Conservation (phyloP, 2,797 vertebrate species). For the Thamnophis elegans region DNA sequence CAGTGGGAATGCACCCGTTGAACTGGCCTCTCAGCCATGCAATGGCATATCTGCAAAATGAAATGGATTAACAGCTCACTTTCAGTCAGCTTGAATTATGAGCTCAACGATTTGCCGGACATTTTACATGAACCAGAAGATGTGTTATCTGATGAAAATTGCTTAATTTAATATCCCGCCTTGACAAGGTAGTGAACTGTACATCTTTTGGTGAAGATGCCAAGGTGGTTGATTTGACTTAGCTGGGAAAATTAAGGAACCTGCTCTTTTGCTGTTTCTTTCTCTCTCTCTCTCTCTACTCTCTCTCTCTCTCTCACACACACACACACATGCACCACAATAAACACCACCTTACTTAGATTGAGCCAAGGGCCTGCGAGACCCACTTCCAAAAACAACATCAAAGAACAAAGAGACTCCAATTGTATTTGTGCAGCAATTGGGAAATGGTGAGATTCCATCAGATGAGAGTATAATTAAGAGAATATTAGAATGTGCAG, state of each 20-base stretch:
- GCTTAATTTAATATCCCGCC: constrained; percentile 75
- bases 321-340: not conserved
- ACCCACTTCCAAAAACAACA: not conserved
- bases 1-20: not conserved
- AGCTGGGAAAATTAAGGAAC: constrained; percentile 40
- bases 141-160: constrained; percentile 84
- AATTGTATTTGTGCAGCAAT: too few species aligned
- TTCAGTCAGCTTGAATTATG: constrained; percentile 79
- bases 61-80: constrained; percentile 62
- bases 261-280: not conserved
- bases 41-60: constrained; percentile 44
- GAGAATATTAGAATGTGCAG: too few species aligned
- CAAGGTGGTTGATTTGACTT: constrained; percentile 54
- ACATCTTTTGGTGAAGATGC: constrained; percentile 56
- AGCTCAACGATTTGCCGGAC: constrained; percentile 74
- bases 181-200: constrained; percentile 61
- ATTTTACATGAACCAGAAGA: constrained; percentile 91
- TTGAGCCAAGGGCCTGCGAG: not conserved
- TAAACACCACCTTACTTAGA: not conserved
- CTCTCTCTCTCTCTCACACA: too few species aligned
- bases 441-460: too few species aligned
- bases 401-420: not conserved
- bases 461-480: too few species aligned
- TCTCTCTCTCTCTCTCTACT: not conserved
- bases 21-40: constrained; percentile 29